phyloP scores from a whole-genome alignment of 2,113 vertebrate genomes.

The Osmerus mordax region DNA sequence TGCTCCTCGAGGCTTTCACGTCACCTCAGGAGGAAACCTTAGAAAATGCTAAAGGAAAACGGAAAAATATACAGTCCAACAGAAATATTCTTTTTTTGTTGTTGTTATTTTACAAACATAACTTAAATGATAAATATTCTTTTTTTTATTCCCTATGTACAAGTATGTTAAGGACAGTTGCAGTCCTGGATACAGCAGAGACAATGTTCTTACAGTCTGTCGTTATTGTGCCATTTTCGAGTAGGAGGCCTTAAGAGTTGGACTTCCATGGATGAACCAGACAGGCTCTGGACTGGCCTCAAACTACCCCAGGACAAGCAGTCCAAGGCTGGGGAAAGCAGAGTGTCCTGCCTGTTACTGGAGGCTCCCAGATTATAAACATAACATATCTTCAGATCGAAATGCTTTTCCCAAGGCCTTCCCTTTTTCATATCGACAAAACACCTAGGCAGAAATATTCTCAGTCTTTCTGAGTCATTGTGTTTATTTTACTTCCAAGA shows the following conservation, averaged over 20 bases:
- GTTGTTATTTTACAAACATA: conserved; percentile 44
- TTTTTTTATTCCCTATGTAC: conserved; percentile 38
- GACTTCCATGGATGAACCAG: neutral
- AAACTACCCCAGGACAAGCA: conserved; percentile 6
- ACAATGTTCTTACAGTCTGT: neutral
- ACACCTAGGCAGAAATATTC: too few species aligned
- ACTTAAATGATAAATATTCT: conserved; percentile 54
- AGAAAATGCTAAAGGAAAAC: conserved; percentile 11
- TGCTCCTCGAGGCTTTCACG: conserved; percentile 1
- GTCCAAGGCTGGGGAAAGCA: neutral
- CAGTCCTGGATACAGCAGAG: conserved; percentile 25
- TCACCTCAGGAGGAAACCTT: conserved; percentile 12
- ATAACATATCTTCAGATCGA: too few species aligned
- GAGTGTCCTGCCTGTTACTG: neutral
- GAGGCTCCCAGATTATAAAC: neutral
- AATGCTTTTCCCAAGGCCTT: too few species aligned
- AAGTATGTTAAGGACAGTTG: conserved; percentile 20
- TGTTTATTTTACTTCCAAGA: too few species aligned
- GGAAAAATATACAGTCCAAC: conserved; percentile 18
- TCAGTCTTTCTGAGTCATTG: too few species aligned
- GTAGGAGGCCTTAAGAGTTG: neutral
- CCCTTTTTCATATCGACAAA: too few species aligned
- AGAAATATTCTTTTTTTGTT: conserved; percentile 16
- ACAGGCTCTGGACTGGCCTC: neutral
- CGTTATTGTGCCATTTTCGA: neutral